Evolutionary conservation across 1,140 invertebrate genomes (phyloP).

Genomic region (Pararge aegeria): DNA sequence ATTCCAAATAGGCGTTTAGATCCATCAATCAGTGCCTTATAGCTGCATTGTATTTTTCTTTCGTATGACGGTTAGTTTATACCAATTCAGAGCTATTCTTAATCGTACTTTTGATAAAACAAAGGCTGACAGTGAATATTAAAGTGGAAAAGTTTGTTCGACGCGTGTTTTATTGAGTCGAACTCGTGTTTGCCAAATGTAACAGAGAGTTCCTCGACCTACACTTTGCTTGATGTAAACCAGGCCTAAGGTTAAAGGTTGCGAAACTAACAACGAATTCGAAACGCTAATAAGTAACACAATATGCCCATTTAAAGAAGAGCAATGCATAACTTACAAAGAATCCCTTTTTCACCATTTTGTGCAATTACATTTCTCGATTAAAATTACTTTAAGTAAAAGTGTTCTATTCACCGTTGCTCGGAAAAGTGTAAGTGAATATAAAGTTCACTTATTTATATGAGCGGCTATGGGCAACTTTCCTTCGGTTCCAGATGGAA

Average conservation of each 20-base stretch:
- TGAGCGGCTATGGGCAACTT: constrained; percentile 59
- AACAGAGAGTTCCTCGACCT: neutral
- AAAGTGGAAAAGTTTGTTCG: neutral
- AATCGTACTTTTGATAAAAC: constrained; percentile 13
- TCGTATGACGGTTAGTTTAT: constrained; percentile 13
- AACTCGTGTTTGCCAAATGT: no score
- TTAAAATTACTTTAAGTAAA: constrained; percentile 47
- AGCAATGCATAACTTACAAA: constrained; percentile 51
- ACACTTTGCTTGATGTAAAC: neutral
- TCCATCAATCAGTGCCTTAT: constrained; percentile 43
- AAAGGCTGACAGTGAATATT: neutral
- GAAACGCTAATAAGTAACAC: constrained; percentile 4
- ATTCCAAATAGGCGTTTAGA: constrained; percentile 28
- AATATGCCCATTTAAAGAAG: constrained; percentile 10
- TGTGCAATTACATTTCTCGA: constrained; percentile 56
- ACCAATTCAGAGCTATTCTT: constrained; percentile 16
- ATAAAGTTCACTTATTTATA: constrained; percentile 77
- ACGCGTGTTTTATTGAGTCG: neutral
- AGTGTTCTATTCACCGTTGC: constrained; percentile 53
- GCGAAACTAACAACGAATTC: constrained; percentile 5
- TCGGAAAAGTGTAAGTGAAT: constrained; percentile 66
- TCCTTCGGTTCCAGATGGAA: constrained; percentile 60
- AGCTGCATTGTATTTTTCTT: constrained; percentile 21
- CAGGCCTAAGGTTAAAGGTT: neutral
- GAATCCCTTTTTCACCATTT: constrained; percentile 57